Conservation (phyloP, 2,797 vertebrate genomes). For the Labroides dimidiatus region DNA sequence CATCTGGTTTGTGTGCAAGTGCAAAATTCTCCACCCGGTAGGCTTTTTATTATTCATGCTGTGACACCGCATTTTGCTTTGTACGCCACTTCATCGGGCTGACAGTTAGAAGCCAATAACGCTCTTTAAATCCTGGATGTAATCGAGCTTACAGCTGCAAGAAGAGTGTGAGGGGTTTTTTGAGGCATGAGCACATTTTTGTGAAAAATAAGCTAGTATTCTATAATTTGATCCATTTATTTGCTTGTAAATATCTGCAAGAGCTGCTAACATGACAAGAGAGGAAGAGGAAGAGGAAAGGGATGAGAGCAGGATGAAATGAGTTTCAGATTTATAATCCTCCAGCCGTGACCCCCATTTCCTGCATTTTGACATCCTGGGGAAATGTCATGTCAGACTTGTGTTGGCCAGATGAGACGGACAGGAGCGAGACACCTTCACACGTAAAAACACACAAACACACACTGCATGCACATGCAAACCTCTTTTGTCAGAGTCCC, state of each 20-base stretch:
- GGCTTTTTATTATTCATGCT: constrained; percentile 75
- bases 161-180: constrained; percentile 47
- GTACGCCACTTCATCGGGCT: constrained; percentile 56
- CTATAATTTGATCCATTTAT: constrained; percentile 38
- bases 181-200: constrained; percentile 25
- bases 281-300: constrained; percentile 34
- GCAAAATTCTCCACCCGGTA: constrained; percentile 48
- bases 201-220: not conserved
- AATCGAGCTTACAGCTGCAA: constrained; percentile 61
- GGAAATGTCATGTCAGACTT: constrained; percentile 79
- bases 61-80: constrained; percentile 64
- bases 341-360: constrained; percentile 63
- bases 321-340: constrained; percentile 70
- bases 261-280: constrained; percentile 39
- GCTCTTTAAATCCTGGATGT: constrained; percentile 60
- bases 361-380: constrained; percentile 56
- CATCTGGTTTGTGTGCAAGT: constrained; percentile 28
- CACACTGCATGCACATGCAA: not conserved
- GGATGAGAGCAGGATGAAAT: constrained; percentile 60
- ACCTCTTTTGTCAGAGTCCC: constrained; percentile 2
- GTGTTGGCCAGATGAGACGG: constrained; percentile 59
- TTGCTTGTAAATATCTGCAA: constrained; percentile 37
- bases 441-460: constrained; percentile 21
- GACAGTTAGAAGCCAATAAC: constrained; percentile 56
- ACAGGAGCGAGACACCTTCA: constrained; percentile 45